phyloP scores from a whole-genome alignment of 2,888 invertebrate species.

The Thymelicus lineola region DNA sequence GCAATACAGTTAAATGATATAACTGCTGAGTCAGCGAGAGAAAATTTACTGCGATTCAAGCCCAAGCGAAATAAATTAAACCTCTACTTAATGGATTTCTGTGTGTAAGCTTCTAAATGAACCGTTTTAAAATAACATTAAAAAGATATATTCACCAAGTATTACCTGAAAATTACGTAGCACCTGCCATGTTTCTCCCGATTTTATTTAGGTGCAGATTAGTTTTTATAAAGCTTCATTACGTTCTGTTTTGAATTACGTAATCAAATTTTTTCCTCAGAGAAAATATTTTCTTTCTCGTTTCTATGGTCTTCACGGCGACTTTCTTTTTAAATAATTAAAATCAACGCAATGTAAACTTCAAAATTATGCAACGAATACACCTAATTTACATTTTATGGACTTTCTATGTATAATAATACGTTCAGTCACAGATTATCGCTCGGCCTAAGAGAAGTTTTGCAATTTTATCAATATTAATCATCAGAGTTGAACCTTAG shows the following conservation, averaged over 20 bases:
- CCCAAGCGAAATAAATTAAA: conserved; percentile 30
- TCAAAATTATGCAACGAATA: conserved; percentile 22
- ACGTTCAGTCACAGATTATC: not conserved
- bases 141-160: not conserved
- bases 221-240: not conserved
- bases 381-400: conserved; percentile 26
- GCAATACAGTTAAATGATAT: conserved; percentile 10
- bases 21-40: conserved; percentile 17
- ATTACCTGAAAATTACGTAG: conserved; percentile 2
- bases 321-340: conserved; percentile 35
- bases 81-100: conserved; percentile 29
- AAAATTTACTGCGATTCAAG: conserved; percentile 21
- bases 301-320: conserved; percentile 5
- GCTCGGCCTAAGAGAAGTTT: not conserved
- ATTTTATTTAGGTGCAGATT: not conserved
- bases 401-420: conserved; percentile 27
- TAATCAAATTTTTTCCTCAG: conserved; percentile 19
- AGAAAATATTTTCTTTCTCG: conserved; percentile 23
- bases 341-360: conserved; percentile 18
- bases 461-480: not conserved
- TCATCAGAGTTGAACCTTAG: not conserved
- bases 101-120: conserved; percentile 22
- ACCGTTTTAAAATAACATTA: conserved; percentile 27
- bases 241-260: not conserved
- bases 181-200: not conserved